Evolutionary conservation across 2,888 invertebrate species (phyloP).

Genomic region (Embidobia sp.): DNA sequence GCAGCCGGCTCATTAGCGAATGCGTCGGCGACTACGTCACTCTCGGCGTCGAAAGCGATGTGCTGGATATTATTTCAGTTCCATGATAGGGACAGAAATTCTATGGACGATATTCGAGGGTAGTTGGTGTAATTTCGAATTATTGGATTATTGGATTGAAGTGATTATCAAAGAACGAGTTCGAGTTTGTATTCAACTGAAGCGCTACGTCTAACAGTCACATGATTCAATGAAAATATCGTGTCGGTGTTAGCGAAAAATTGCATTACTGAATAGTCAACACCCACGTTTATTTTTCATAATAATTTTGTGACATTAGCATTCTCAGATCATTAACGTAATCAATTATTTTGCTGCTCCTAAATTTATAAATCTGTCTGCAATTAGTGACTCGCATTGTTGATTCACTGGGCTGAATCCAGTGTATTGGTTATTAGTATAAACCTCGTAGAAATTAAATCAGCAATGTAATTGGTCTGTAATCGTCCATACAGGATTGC

Average conservation of each 20-base stretch:
- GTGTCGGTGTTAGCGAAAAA: slow-evolving; percentile 10
- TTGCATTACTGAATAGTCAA: slow-evolving; percentile 4
- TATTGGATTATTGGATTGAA: slow-evolving; percentile 63
- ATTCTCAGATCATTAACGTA: too few species aligned
- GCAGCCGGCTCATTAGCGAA: slow-evolving; percentile 66
- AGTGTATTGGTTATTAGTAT: slow-evolving; percentile 29
- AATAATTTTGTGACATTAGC: not conserved
- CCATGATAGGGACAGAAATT: slow-evolving; percentile 56
- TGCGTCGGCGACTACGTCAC: slow-evolving; percentile 62
- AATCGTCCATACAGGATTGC: slow-evolving; percentile 21
- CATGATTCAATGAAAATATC: slow-evolving; percentile 38
- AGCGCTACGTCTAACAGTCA: slow-evolving; percentile 23
- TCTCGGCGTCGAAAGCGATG: slow-evolving; percentile 64
- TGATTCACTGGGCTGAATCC: slow-evolving; percentile 6
- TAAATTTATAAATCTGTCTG: slow-evolving; percentile 13
- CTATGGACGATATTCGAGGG: slow-evolving; percentile 53
- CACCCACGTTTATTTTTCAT: slow-evolving; percentile 9
- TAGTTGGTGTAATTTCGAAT: slow-evolving; percentile 62
- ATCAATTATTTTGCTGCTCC: not conserved
- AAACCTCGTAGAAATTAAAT: slow-evolving; percentile 31
- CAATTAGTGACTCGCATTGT: slow-evolving; percentile 15
- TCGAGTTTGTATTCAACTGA: slow-evolving; percentile 41
- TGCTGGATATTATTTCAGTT: slow-evolving; percentile 65
- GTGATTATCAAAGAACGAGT: slow-evolving; percentile 58
- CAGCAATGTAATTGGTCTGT: slow-evolving; percentile 24